These are phyloP conservation scores for Istiophorus platypterus DNA, from an alignment of 2,113 vertebrate genomes.

Conservation along the genomic window DNA sequence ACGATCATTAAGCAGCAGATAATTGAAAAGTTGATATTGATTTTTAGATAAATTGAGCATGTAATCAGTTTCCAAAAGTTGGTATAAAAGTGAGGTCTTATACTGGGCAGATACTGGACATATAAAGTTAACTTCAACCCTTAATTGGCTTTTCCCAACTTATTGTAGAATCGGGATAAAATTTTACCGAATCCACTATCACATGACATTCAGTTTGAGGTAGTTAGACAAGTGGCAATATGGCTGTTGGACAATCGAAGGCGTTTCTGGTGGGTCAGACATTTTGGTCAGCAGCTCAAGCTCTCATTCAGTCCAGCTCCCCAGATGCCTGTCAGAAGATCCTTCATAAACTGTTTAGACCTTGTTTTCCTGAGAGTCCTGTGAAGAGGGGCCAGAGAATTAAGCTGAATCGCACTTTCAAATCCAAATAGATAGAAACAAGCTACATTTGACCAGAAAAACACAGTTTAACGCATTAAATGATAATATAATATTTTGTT, in stretches of 20 bases:
- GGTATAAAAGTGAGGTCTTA: not conserved
- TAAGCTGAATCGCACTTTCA: no score
- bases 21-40: slow-evolving; percentile 50
- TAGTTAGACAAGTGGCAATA: not conserved
- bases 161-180: not conserved
- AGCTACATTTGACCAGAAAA: not conserved
- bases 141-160: not conserved
- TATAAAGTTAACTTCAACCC: not conserved
- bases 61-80: not conserved
- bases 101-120: not conserved
- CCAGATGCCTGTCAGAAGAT: no score
- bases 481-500: not conserved
- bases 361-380: no score
- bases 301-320: not conserved
- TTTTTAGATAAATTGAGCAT: slow-evolving; percentile 5
- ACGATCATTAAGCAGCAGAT: slow-evolving; percentile 26
- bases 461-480: not conserved
- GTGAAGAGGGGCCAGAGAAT: no score
- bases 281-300: no score
- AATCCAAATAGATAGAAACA: not conserved
- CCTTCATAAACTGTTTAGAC: no score
- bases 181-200: not conserved
- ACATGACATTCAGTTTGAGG: not conserved
- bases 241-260: no score
- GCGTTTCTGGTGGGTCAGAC: no score